These are phyloP conservation scores for Hippocampus kuda DNA, from an alignment of 2,797 vertebrate genomes.

Conservation along the genomic window DNA sequence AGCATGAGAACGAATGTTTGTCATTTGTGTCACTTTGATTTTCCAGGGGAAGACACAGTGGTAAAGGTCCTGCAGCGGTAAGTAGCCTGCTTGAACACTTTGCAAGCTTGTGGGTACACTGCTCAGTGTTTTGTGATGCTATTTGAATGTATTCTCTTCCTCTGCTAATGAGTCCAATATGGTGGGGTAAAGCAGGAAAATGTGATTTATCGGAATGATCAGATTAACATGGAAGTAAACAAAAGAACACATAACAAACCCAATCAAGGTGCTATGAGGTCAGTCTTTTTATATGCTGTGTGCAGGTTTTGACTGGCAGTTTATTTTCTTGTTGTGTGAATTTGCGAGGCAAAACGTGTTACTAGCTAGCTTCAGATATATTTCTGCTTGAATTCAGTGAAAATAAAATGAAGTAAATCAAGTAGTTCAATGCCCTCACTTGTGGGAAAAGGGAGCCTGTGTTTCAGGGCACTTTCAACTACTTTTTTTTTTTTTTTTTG, in stretches of 20 bases:
- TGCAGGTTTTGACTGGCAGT: not conserved
- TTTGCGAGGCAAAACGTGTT: too few relatives aligned
- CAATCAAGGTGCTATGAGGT: not conserved
- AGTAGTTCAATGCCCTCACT: too few relatives aligned
- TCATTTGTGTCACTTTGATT: conserved; percentile 16
- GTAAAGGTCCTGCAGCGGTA: conserved; percentile 85
- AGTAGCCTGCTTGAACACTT: conserved; percentile 54
- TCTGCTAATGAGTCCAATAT: not conserved
- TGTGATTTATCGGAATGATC: not conserved
- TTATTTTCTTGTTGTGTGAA: not conserved
- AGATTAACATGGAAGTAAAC: not conserved
- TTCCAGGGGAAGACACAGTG: conserved; percentile 91
- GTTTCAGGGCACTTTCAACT: too few relatives aligned
- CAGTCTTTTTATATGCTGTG: not conserved
- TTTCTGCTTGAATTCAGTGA: too few relatives aligned
- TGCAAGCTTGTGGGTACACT: not conserved
- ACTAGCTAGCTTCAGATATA: too few relatives aligned
- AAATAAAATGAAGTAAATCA: too few relatives aligned
- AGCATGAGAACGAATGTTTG: conserved; percentile 9
- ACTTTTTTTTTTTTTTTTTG: too few relatives aligned
- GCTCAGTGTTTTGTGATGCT: not conserved
- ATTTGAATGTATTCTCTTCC: not conserved
- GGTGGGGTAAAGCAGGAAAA: not conserved
- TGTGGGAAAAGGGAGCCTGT: too few relatives aligned
- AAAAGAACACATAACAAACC: conserved; percentile 2